These are phyloP conservation scores for Allygus modestus DNA, from an alignment of 2,888 invertebrate species.

Conservation along the genomic window DNA sequence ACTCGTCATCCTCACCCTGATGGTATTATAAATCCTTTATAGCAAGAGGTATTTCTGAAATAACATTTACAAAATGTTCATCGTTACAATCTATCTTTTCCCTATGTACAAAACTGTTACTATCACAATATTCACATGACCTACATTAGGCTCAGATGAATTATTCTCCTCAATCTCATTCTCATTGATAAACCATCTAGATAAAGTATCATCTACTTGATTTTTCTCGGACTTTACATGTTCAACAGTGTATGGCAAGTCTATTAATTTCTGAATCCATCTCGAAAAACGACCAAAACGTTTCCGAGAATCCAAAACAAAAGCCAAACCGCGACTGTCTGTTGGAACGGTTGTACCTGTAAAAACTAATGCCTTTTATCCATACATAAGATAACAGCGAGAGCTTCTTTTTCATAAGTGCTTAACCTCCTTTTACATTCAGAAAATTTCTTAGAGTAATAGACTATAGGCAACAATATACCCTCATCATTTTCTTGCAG, in stretches of 20 bases:
- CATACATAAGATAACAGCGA: not conserved
- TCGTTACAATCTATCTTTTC: not conserved
- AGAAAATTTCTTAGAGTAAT: not conserved
- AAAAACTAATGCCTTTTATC: not conserved
- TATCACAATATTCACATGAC: not conserved
- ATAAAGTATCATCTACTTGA: not conserved
- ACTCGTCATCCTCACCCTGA: not conserved
- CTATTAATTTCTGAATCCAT: not conserved
- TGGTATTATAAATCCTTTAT: not conserved
- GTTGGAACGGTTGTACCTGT: conserved; percentile 23
- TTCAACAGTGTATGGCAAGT: not conserved
- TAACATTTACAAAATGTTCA: not conserved
- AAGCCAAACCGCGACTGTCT: not conserved
- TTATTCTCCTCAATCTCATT: not conserved
- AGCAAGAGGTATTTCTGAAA: not conserved
- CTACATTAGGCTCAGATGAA: not conserved
- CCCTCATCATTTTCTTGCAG: not conserved
- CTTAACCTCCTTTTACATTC: not conserved
- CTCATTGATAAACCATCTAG: not conserved
- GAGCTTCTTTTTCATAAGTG: conserved; percentile 10
- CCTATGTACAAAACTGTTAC: not conserved
- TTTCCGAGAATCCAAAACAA: not conserved
- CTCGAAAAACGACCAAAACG: not conserved
- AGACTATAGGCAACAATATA: not conserved
- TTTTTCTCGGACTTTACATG: not conserved